Percentiles rank a stretch among this genome's conserved stretches.
Evolutionary conservation across 2,888 invertebrate genomes (phyloP).

Genomic region (Laothoe populi): DNA sequence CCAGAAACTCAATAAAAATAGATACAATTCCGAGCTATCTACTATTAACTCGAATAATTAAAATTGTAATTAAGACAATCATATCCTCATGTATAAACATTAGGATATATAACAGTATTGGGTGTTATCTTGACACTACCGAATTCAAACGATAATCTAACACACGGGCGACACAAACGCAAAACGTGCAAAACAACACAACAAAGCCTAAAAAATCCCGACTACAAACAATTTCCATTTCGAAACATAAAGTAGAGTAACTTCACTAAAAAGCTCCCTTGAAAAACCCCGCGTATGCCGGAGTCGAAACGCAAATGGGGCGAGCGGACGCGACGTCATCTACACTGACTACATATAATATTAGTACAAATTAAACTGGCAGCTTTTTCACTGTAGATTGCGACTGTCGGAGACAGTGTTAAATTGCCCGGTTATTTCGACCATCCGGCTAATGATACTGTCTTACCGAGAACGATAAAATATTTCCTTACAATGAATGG

Average conservation of each 20-base stretch:
- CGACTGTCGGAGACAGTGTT: constrained; percentile 38
- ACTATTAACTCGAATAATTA: too few relatives aligned
- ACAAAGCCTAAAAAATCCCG: constrained; percentile 7
- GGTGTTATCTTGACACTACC: too few relatives aligned
- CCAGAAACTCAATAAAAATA: too few relatives aligned
- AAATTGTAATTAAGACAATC: too few relatives aligned
- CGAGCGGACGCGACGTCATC: constrained; percentile 15
- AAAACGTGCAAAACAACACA: constrained; percentile 29
- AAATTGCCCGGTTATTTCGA: constrained; percentile 40
- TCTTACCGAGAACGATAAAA: neutral
- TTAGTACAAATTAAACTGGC: constrained; percentile 29
- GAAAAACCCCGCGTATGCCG: constrained; percentile 10
- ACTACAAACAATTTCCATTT: constrained; percentile 19
- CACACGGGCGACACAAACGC: neutral
- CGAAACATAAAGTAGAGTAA: constrained; percentile 18
- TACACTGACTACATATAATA: constrained; percentile 28
- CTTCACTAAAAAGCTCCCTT: constrained; percentile 4
- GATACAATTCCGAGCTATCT: too few relatives aligned
- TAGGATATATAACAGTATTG: neutral
- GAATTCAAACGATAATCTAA: neutral
- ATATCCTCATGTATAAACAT: too few relatives aligned
- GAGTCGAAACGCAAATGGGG: constrained; percentile 28
- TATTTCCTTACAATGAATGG: too few relatives aligned
- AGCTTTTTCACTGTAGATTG: constrained; percentile 28
- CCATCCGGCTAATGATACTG: constrained; percentile 34